A percentile compares a stretch with the other conserved stretches of the same genome.
These are phyloP conservation scores for Aldrovandia affinis DNA, from an alignment of 2,797 vertebrate species.

Conservation along the genomic window DNA sequence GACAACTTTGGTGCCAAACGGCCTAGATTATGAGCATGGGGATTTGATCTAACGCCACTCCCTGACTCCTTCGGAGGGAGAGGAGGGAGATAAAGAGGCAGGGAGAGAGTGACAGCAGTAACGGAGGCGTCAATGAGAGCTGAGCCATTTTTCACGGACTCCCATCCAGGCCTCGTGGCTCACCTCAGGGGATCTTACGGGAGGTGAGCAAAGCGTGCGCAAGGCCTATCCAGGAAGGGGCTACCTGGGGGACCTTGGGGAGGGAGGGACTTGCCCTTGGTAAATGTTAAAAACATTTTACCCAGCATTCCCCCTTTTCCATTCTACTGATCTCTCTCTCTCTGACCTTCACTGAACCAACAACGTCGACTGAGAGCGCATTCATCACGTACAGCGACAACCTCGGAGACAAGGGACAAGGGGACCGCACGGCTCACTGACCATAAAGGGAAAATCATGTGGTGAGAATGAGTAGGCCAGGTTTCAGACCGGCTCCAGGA, in stretches of 20 bases:
- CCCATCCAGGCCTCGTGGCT: background rate
- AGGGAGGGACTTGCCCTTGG: background rate
- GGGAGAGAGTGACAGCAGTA: background rate
- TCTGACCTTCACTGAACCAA: background rate
- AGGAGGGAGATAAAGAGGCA: background rate
- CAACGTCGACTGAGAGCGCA: background rate
- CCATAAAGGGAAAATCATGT: background rate
- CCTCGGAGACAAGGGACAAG: background rate
- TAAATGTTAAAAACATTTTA: background rate
- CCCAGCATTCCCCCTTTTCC: background rate
- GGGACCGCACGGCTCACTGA: background rate
- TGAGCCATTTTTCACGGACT: background rate
- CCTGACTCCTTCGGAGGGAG: background rate
- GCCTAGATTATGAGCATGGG: conserved; percentile 18
- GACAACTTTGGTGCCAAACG: background rate
- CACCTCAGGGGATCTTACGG: background rate
- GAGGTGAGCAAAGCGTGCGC: background rate
- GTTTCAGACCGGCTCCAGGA: too few relatives aligned
- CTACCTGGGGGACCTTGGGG: background rate
- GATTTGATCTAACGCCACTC: conserved; percentile 25
- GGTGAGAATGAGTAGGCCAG: background rate
- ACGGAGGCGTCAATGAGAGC: background rate
- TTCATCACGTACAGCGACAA: background rate
- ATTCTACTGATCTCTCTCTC: background rate
- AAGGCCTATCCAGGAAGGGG: background rate